A percentile compares a stretch with the other conserved stretches of the same genome.
phyloP scores from a whole-genome alignment of 2,888 invertebrate species.

The Drosophila fungiperda region DNA sequence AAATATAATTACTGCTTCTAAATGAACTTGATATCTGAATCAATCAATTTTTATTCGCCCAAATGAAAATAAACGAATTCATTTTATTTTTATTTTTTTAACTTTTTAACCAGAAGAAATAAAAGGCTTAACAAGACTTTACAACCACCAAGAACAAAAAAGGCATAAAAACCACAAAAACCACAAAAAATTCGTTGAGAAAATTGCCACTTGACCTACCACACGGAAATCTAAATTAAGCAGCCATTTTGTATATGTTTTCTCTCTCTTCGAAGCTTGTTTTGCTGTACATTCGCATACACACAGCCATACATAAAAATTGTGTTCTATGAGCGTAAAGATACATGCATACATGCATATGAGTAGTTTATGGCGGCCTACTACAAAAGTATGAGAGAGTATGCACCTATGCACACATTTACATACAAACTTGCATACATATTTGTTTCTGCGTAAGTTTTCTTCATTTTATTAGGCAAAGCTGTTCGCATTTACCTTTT shows the following conservation, averaged over 20 bases:
- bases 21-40: neutral
- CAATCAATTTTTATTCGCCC: neutral
- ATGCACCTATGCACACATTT: neutral
- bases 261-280: constrained; percentile 26
- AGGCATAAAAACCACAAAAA: neutral
- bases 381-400: neutral
- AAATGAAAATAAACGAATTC: neutral
- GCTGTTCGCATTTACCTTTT: neutral
- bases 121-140: neutral
- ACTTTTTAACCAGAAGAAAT: neutral
- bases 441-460: neutral
- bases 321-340: neutral
- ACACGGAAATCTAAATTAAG: constrained; percentile 75
- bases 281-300: constrained; percentile 6
- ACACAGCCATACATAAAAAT: neutral
- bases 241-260: constrained; percentile 53
- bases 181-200: constrained; percentile 48
- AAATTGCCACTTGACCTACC: constrained; percentile 79
- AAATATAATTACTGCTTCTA: neutral
- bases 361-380: neutral
- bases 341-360: neutral
- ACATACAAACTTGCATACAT: neutral
- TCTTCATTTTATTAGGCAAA: constrained; percentile 2
- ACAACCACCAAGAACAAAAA: neutral
- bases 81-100: neutral